Base-by-base conservation (phyloP, 2,888 invertebrate species). In the Chymomyza procnemis region DNA sequence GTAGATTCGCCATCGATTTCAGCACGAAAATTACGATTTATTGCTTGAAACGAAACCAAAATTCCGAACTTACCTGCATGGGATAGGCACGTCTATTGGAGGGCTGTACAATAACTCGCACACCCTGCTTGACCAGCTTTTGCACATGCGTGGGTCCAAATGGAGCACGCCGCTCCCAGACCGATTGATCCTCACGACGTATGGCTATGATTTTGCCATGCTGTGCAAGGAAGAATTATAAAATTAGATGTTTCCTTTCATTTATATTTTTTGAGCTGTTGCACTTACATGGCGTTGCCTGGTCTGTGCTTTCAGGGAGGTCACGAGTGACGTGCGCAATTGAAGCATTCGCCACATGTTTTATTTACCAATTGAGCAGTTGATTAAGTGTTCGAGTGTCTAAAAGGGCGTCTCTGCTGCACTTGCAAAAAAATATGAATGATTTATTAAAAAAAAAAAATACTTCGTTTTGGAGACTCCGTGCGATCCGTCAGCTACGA, bases 61-160 rank as follows among this genome's bases (percentile, higher is more conserved):
- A 47, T 41, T 56, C 47, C 6, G 0, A 22, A 75, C 84, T 83
- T 71, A 93, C 96, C 94, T 98, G 97, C 94, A 99, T 98, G 1
- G 99, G 99, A 91, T 99, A 99, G 0, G 99, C 98, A 59, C 99
- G 93, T 73, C 99, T 93, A 90, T 99, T 99, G 66, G 99, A 99
- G 0, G 99, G 99, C 89, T 99, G 99, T 0, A 99, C 98, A 59
- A 99, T 95, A 59, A 99, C 99, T 90, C 96, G 96, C 54, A 98
- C 95, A 3, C 98, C 97, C 79, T 95, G 93, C 75, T 95, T 94
- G 21, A 97, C 96, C 78, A 99, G 92, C 76, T 96, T 94, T 80
- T 95, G 94, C 6, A 99, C 99, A 89, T 99, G 98, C 22, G 93
- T 91, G 0, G 99, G 99, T 0, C 97, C 95, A 74, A 99, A 94